Base-by-base conservation (phyloP, 2,113 vertebrate genomes). In the Galbula dea region DNA sequence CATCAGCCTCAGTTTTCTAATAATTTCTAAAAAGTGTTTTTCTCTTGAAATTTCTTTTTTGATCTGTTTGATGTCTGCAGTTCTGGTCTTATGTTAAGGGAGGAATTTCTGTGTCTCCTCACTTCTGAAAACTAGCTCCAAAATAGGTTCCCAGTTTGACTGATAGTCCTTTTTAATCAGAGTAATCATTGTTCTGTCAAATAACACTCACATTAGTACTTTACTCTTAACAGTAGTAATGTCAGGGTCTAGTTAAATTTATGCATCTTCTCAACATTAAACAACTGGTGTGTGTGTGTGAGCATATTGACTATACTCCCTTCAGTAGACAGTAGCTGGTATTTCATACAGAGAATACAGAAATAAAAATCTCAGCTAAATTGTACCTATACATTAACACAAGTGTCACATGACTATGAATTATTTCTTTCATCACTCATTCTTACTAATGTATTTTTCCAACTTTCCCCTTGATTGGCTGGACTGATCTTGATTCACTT, bases 1-100 rank as follows among this genome's bases (percentile, higher is more conserved):
- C 62, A 41, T 78, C 26, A 87, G 3, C 17, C 6, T 54, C 7
- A 12, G 41, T 27, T 17, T 26, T 51, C 29, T 71, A 78, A 21
- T 87, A 87, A 59, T 59, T 89, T 91, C 55, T 63, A 51, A 77
- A 23, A 75, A 89, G 22, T 41, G 5, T 58, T 80, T 81, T 83
- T 61, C 21, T 58, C 27, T 27, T 34, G 21, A 20, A 83, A 45
- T 69, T 69, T 43, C 20, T 83, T 36, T 83, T 79, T 36, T 66
- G 1, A 76, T 90, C 7, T 4, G 11, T 73, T 78, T 81, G 23
- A n/a, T 75, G 18, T 55, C 20, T 3, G 3, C n/a, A 90, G 20
- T 34, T 83, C 41, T 66, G 43, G 18, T 51, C 15, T 46, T 74
- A 29, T 11, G 43, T 17, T 49, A 37, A 62, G 37, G n/a, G 32